Evolutionary conservation across 2,797 vertebrate genomes (phyloP).

Genomic region (Poliocrania exsul): DNA sequence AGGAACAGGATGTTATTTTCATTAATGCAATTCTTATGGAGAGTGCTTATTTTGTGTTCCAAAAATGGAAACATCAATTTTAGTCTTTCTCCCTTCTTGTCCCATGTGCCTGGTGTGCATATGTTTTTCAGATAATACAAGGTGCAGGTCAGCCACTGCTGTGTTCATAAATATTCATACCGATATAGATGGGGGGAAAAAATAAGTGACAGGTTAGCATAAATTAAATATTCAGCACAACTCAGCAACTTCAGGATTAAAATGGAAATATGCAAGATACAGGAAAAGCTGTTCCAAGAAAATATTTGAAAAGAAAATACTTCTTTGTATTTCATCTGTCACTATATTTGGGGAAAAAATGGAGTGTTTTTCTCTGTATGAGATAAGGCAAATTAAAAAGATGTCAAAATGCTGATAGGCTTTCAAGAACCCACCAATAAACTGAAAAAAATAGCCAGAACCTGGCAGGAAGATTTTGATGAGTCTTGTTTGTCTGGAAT

Average conservation of each 20-base stretch:
- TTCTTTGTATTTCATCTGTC: background rate
- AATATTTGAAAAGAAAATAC: background rate
- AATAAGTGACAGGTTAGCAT: conserved; percentile 6
- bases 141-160: background rate
- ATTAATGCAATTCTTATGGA: background rate
- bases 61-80: background rate
- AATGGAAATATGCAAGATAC: background rate
- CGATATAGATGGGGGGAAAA: background rate
- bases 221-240: conserved; percentile 34
- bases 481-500: background rate
- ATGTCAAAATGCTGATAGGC: background rate
- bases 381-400: background rate
- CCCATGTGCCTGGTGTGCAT: background rate
- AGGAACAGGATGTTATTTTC: background rate
- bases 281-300: background rate
- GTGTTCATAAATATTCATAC: conserved; percentile 17
- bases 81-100: background rate
- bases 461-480: background rate
- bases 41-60: background rate
- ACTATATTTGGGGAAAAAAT: background rate
- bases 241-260: conserved; percentile 23
- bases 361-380: background rate
- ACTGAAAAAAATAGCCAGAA: background rate
- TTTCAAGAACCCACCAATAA: background rate
- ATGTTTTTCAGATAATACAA: background rate